phyloP scores from a whole-genome alignment of 2,888 invertebrate genomes.

The Caenorhabditis sinica region DNA sequence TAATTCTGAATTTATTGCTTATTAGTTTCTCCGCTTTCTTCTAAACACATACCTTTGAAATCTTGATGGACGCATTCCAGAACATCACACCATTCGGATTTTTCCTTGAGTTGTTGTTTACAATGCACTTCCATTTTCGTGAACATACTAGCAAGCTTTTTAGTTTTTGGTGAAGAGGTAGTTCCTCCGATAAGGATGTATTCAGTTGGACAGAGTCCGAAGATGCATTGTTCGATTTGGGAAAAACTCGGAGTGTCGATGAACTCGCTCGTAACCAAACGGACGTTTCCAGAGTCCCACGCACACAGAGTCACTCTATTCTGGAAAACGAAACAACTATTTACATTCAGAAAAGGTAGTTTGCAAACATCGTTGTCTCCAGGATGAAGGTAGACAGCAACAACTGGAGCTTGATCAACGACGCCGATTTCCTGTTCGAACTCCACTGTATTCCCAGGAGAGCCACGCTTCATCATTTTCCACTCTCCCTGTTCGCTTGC shows the following conservation, averaged over 20 bases:
- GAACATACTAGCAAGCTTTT: constrained; percentile 56
- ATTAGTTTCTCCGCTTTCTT: not conserved
- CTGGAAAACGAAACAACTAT: constrained; percentile 69
- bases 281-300: constrained; percentile 74
- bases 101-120: constrained; percentile 47
- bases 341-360: not conserved
- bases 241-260: constrained; percentile 75
- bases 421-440: constrained; percentile 78
- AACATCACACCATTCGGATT: constrained; percentile 51
- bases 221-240: constrained; percentile 68
- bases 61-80: constrained; percentile 41
- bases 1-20: constrained; percentile 33
- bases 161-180: constrained; percentile 11
- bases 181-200: constrained; percentile 43
- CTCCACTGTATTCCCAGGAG: constrained; percentile 74
- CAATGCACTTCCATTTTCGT: constrained; percentile 62
- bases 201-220: constrained; percentile 61
- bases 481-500: constrained; percentile 67
- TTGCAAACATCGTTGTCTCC: constrained; percentile 67
- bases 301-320: constrained; percentile 71
- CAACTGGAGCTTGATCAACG: constrained; percentile 69
- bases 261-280: constrained; percentile 73
- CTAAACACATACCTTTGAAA: constrained; percentile 17
- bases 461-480: constrained; percentile 73
- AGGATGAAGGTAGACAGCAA: constrained; percentile 71